Evolutionary conservation across 2,888 invertebrate species (phyloP), one percentile per base, ranked within the genome.

Genomic region (Euplagia quadripunctaria): DNA sequence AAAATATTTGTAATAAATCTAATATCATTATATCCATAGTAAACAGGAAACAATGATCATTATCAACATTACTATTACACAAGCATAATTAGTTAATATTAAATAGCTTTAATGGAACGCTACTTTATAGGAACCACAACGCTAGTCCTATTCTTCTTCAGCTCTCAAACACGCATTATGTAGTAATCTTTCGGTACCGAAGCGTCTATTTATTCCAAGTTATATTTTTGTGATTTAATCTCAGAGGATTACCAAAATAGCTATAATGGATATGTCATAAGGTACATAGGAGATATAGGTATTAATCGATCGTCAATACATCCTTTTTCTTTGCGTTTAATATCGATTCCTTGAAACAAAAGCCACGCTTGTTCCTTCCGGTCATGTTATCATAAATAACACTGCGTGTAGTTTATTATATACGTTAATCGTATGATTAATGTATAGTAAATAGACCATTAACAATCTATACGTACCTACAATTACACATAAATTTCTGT

Each of bases 201-300:
- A 74, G 75, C 67, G 49, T 78, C 63, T 73, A 71, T 75, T 75
- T 70, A n/a, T 73, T 64, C 16, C 31, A 31, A n/a, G 73, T 71
- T 68, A 77, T 42, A 78, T 72, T 73, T 81, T 71, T 63, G 65
- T 65, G 73, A 74, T 77, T 77, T 75, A 77, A 70, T 76, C 79
- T 43, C 74, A 7, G 6, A 41, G 52, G 76, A 79, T 82, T 75
- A 71, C 58, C 58, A 42, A 66, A 64, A 14, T 68, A 14, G 58
- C 65, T 76, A 70, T 77, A 80, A 80, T 83, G 80, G 73, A 82
- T 84, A 55, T 80, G 71, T 67, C 41, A 79, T 70, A 71, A 75
- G 73, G 17, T 16, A 52, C 31, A 43, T 46, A n/a, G 8, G 8
- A n/a, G n/a, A 52, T 52, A 52, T 8, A 52, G 52, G 52, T 52